Conservation (phyloP, 2,888 invertebrate genomes). For the Choristoneura rosaceana region DNA sequence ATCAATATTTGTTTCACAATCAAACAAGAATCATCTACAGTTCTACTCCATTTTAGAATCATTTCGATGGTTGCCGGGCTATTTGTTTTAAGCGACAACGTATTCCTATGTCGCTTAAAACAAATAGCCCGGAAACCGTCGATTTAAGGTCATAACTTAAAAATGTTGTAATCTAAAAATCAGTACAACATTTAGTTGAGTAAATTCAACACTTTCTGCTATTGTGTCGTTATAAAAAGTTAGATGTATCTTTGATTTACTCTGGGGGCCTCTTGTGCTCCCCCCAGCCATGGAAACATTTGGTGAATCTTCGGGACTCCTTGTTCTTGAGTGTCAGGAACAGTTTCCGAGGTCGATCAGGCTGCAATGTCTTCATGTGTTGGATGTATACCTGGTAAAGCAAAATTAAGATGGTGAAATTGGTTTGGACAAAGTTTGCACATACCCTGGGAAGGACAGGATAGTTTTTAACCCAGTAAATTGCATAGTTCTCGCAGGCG, state of each 20-base stretch:
- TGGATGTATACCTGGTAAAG: slow-evolving; percentile 96
- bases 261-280: slow-evolving; percentile 93
- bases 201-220: not conserved
- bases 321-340: slow-evolving; percentile 98
- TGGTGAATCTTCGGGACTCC: slow-evolving; percentile 97
- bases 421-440: no score
- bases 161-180: not conserved
- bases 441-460: no score
- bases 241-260: slow-evolving; percentile 69
- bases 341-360: slow-evolving; percentile 95
- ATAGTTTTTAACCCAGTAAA: no score
- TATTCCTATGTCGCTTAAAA: no score
- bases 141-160: no score
- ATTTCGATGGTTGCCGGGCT: no score
- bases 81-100: no score
- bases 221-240: not conserved
- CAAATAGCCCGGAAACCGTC: no score
- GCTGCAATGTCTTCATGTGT: slow-evolving; percentile 97
- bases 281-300: slow-evolving; percentile 99
- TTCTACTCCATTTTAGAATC: not conserved
- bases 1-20: not conserved
- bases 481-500: no score
- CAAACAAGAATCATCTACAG: not conserved
- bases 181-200: not conserved
- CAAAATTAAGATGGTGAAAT: not conserved